These are phyloP conservation scores for Strigamia maritima DNA, from an alignment of 2,888 invertebrate genomes.

Conservation along the genomic window DNA sequence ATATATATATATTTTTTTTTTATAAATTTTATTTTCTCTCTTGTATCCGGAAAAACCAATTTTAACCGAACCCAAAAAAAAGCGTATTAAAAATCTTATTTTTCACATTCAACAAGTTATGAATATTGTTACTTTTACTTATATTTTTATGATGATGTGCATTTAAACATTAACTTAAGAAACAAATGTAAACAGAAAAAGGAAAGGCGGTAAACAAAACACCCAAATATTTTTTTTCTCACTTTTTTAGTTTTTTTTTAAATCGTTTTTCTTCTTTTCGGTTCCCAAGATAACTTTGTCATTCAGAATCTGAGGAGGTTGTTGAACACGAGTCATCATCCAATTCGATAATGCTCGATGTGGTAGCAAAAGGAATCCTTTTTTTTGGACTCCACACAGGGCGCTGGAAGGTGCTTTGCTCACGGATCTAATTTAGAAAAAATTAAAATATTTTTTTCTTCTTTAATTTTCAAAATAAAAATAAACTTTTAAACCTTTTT, in stretches of 20 bases:
- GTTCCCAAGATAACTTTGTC: slow-evolving; percentile 13
- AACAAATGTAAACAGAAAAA: slow-evolving; percentile 25
- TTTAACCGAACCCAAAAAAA: slow-evolving; percentile 19
- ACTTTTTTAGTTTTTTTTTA: neutral
- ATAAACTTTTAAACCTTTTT: slow-evolving; percentile 41
- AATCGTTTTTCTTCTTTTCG: neutral
- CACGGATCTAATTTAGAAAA: slow-evolving; percentile 25
- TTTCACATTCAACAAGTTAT: slow-evolving; percentile 16
- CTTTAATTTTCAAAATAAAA: neutral
- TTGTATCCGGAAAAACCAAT: slow-evolving; percentile 7
- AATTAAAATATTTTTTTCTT: neutral
- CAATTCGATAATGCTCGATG: slow-evolving; percentile 30
- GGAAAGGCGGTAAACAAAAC: slow-evolving; percentile 2
- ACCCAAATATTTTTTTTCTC: slow-evolving; percentile 2
- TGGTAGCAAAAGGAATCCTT: slow-evolving; percentile 17
- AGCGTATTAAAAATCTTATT: slow-evolving; percentile 1
- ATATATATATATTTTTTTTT: neutral
- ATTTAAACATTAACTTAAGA: slow-evolving; percentile 9
- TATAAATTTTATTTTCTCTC: neutral
- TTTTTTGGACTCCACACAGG: slow-evolving; percentile 43
- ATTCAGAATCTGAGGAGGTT: slow-evolving; percentile 41
- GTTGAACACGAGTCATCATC: slow-evolving; percentile 40
- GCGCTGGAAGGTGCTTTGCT: slow-evolving; percentile 40
- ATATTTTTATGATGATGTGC: slow-evolving; percentile 25
- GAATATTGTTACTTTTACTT: neutral